Percentiles rank a stretch among this genome's conserved stretches.
phyloP scores from a whole-genome alignment of 2,888 invertebrate species.

The Limnephilus marmoratus region DNA sequence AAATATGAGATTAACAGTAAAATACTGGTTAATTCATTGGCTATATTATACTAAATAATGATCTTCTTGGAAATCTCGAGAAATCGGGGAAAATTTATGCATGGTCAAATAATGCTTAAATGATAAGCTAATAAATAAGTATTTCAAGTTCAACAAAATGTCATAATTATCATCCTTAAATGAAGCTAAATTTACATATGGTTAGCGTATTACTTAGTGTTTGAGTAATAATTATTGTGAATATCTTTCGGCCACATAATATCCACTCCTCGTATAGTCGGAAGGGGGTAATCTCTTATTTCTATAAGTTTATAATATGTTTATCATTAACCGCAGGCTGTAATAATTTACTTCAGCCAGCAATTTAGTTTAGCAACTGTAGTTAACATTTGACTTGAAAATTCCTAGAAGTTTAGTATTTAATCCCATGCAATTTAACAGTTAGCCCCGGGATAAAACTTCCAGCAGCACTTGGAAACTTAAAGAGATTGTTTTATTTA shows the following conservation, averaged over 20 bases:
- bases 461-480: neutral
- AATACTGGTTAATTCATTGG: too few species aligned
- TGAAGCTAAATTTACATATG: neutral
- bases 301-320: neutral
- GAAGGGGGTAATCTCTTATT: neutral
- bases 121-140: too few species aligned
- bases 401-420: neutral
- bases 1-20: too few species aligned
- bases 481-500: neutral
- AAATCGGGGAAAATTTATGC: too few species aligned
- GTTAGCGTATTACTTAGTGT: neutral
- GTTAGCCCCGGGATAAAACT: conserved; percentile 13
- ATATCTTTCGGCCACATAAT: neutral
- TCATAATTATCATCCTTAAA: too few species aligned
- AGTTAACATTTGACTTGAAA: conserved; percentile 37
- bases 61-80: too few species aligned
- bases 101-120: too few species aligned
- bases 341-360: neutral
- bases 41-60: too few species aligned
- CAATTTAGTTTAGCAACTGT: conserved; percentile 27
- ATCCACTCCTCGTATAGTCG: neutral
- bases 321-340: neutral
- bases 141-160: too few species aligned
- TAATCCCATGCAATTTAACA: conserved; percentile 25
- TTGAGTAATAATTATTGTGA: neutral